phyloP scores from a whole-genome alignment of 2,888 invertebrate genomes.

The Leptogaster cylindrica region DNA sequence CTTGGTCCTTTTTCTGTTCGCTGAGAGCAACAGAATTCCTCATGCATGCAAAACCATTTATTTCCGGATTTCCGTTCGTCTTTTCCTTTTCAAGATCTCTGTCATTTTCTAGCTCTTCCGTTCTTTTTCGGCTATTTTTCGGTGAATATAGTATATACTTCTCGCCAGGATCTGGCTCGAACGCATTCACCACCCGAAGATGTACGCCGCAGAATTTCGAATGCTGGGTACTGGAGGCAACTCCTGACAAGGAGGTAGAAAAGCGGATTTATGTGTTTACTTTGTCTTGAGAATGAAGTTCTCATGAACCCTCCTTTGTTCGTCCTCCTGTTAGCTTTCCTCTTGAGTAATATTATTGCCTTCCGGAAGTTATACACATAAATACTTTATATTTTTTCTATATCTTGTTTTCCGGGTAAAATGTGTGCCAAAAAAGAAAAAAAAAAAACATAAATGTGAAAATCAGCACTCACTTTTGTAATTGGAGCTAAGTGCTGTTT shows the following conservation, averaged over 20 bases:
- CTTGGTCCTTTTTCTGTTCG: background rate
- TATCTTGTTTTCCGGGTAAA: too few species aligned
- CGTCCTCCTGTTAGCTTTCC: slow-evolving; percentile 15
- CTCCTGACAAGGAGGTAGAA: background rate
- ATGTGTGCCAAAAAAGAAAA: too few species aligned
- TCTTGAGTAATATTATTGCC: slow-evolving; percentile 28
- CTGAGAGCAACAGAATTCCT: slow-evolving; percentile 32
- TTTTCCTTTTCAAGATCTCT: slow-evolving; percentile 29
- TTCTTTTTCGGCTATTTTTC: slow-evolving; percentile 4
- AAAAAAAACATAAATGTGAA: too few species aligned
- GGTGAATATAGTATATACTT: background rate
- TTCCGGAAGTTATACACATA: slow-evolving; percentile 1
- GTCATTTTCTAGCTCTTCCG: slow-evolving; percentile 36
- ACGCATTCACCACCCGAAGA: slow-evolving; percentile 1
- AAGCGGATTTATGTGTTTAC: slow-evolving; percentile 14
- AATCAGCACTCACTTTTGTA: too few species aligned
- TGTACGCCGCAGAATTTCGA: background rate
- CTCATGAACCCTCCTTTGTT: slow-evolving; percentile 34
- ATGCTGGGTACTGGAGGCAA: background rate
- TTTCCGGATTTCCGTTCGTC: slow-evolving; percentile 48
- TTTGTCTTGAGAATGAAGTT: slow-evolving; percentile 35
- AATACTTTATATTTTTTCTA: too few species aligned
- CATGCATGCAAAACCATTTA: slow-evolving; percentile 49
- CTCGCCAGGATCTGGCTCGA: background rate
- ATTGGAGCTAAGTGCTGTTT: too few species aligned